phyloP scores from a whole-genome alignment of 2,113 vertebrate species.

The Apodemus speciosus region DNA sequence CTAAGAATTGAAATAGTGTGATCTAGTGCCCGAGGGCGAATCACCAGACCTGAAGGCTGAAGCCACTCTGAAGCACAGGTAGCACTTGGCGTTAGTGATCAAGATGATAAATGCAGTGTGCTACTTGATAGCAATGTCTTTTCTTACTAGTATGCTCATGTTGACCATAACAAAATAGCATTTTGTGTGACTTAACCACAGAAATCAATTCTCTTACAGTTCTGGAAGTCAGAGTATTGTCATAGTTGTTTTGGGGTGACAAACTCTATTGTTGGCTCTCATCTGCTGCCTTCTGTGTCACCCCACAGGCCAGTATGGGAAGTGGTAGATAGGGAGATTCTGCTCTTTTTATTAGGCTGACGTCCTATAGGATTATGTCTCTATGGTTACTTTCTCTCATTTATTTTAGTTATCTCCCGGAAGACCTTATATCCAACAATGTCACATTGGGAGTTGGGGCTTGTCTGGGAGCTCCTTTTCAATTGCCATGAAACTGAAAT shows the following conservation, averaged over 20 bases:
- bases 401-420: neutral
- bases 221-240: neutral
- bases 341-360: neutral
- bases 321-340: neutral
- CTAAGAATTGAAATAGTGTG: slow-evolving; percentile 2
- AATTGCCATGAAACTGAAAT: neutral
- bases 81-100: too few relatives aligned
- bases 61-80: neutral
- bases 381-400: neutral
- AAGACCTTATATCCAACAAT: neutral
- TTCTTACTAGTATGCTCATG: neutral
- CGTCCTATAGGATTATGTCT: neutral
- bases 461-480: neutral
- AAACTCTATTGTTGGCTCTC: neutral
- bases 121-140: neutral
- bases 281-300: too few relatives aligned
- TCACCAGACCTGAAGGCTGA: neutral
- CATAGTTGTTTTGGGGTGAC: neutral
- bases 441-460: neutral
- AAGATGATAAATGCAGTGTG: too few relatives aligned
- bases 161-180: neutral
- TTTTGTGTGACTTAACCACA: neutral
- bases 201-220: neutral
- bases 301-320: neutral
- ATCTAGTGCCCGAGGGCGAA: neutral